Conservation (phyloP, 2,113 vertebrate species). For the Psittacula cyanocephala region DNA sequence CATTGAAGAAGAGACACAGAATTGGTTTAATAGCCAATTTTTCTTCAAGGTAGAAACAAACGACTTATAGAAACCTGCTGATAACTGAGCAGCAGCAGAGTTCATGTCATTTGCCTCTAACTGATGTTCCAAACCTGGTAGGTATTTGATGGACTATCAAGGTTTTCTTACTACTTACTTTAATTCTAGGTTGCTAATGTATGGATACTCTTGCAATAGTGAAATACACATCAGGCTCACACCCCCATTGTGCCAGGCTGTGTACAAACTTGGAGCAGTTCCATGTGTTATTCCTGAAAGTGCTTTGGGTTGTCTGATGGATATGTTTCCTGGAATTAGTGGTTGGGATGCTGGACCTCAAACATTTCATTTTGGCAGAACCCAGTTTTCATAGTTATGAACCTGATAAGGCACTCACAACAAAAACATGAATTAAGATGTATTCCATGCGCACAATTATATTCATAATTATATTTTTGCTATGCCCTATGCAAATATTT, state of each 20-base stretch:
- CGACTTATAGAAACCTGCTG: not conserved
- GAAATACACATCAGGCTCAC: not conserved
- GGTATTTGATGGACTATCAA: not conserved
- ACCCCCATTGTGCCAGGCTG: not conserved
- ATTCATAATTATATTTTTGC: not conserved
- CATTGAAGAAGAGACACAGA: not conserved
- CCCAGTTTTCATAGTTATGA: not conserved
- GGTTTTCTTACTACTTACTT: conserved; percentile 35
- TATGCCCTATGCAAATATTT: not conserved
- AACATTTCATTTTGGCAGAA: not conserved
- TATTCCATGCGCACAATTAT: not conserved
- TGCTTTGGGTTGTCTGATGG: not conserved
- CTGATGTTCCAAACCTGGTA: not conserved
- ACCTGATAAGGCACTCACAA: not conserved
- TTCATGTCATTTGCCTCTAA: conserved; percentile 7
- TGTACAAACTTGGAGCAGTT: not conserved
- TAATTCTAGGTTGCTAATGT: not conserved
- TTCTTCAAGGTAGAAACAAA: conserved; percentile 6
- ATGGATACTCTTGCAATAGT: rapidly evolving
- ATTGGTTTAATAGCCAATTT: not conserved
- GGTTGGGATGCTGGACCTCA: not conserved
- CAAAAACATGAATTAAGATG: not conserved
- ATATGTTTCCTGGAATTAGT: not conserved
- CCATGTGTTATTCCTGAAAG: not conserved
- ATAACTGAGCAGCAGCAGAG: conserved; percentile 3